A percentile compares a stretch with the other conserved stretches of the same genome.
Evolutionary conservation across 2,113 vertebrate species (phyloP).

Genomic region (Muscicapa adusta): DNA sequence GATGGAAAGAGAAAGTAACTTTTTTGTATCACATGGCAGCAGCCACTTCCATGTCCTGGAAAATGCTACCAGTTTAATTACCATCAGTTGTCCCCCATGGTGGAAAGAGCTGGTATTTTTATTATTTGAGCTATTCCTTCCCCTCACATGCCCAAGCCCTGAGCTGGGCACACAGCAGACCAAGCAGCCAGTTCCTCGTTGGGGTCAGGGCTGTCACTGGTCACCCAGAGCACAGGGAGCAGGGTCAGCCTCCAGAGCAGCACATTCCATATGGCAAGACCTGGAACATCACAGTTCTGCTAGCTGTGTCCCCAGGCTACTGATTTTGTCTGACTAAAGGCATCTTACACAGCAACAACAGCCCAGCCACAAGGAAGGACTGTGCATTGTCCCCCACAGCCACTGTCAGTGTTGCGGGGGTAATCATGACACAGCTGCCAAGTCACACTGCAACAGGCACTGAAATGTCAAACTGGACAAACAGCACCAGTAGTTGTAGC

Average conservation of each 20-base stretch:
- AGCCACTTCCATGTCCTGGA: background rate
- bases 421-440: background rate
- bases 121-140: background rate
- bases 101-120: background rate
- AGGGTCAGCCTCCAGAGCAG: accelerated
- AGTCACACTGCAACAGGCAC: background rate
- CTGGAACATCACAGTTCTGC: accelerated
- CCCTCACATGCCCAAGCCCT: background rate
- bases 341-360: accelerated
- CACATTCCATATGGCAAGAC: background rate
- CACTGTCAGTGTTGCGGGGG: accelerated
- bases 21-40: background rate
- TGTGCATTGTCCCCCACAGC: accelerated
- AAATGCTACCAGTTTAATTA: background rate
- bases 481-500: background rate
- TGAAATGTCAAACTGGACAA: background rate
- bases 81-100: background rate
- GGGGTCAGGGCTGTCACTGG: background rate
- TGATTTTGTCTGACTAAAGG: background rate
- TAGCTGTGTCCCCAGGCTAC: background rate
- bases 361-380: background rate
- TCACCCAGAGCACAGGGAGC: background rate
- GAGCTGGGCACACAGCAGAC: accelerated
- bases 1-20: background rate
- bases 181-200: background rate